These are phyloP conservation scores for Pangasius sanitwongsei DNA, from an alignment of 2,797 vertebrate species.

Conservation along the genomic window DNA sequence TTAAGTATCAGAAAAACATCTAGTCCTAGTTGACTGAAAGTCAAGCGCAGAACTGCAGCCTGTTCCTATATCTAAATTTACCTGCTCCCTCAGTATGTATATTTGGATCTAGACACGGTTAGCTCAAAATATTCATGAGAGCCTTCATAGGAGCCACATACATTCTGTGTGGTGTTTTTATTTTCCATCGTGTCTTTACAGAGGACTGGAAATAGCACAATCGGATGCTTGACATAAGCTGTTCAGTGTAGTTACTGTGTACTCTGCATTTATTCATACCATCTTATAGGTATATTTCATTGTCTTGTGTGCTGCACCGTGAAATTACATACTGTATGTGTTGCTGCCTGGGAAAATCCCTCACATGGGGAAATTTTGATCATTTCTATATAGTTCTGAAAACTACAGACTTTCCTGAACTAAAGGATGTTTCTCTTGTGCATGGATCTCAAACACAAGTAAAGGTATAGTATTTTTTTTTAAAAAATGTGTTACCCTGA, in stretches of 20 bases:
- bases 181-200: conserved; percentile 3
- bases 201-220: not conserved
- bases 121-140: not conserved
- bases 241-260: not conserved
- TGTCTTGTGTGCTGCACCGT: not conserved
- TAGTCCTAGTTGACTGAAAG: conserved; percentile 52
- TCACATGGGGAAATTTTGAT: not conserved
- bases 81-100: conserved; percentile 13
- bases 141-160: not conserved
- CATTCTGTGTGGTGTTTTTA: conserved; percentile 10
- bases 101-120: conserved; percentile 31
- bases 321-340: not conserved
- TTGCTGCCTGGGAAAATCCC: conserved; percentile 5
- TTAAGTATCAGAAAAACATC: conserved; percentile 58
- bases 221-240: not conserved
- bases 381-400: not conserved
- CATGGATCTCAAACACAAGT: not conserved
- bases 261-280: not conserved
- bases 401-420: not conserved
- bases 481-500: not conserved
- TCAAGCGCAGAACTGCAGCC: conserved; percentile 43
- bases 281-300: not conserved
- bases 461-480: not conserved
- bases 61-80: conserved; percentile 51
- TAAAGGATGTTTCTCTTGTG: not conserved